Percentiles rank a stretch among this genome's conserved stretches.
phyloP scores from a whole-genome alignment of 2,888 invertebrate genomes.

The Hoplodrina blanda region DNA sequence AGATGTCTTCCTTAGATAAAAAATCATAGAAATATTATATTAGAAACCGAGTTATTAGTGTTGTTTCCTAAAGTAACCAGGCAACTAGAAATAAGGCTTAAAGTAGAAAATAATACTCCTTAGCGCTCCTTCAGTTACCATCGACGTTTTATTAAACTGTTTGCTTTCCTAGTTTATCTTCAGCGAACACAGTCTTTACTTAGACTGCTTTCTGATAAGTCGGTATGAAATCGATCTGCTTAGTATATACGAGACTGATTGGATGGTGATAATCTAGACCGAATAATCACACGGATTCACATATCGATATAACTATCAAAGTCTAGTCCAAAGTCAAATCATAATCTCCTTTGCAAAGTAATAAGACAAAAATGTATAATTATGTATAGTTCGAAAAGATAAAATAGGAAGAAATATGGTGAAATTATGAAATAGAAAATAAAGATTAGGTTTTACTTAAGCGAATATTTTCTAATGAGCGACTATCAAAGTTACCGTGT shows the following conservation, averaged over 20 bases:
- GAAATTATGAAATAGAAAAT: no score
- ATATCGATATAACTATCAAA: no score
- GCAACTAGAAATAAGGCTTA: constrained; percentile 6
- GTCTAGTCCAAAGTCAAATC: no score
- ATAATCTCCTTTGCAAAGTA: no score
- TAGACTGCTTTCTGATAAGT: background rate
- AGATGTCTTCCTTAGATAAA: no score
- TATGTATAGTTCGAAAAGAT: no score
- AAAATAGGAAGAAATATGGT: no score
- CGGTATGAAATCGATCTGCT: constrained; percentile 3
- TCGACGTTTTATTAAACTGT: constrained; percentile 10
- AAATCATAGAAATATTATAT: background rate
- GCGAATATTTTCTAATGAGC: constrained; percentile 2
- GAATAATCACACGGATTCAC: no score
- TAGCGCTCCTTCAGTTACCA: background rate
- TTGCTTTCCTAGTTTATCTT: constrained; percentile 11
- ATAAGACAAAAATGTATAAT: no score
- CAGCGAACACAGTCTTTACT: background rate
- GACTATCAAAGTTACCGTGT: constrained; percentile 9
- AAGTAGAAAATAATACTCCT: background rate
- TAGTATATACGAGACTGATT: background rate
- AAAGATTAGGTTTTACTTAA: background rate
- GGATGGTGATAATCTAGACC: background rate
- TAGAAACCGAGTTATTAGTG: background rate
- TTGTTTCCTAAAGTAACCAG: background rate